Conservation (phyloP, 2,888 invertebrate genomes). For the Stenchaetothrips biformis region DNA sequence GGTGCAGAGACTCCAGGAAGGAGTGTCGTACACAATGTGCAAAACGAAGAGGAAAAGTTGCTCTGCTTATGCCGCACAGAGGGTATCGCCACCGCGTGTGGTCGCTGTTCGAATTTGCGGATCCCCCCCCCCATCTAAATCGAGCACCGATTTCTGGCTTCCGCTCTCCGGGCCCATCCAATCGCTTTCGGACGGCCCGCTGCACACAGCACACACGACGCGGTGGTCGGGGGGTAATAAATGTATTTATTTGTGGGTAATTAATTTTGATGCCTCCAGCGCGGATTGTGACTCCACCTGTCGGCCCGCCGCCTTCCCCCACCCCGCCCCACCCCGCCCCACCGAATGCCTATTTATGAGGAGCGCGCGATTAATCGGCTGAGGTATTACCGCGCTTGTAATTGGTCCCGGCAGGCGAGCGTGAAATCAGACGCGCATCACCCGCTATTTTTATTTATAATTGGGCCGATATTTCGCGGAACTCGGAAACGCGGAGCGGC, state of each 20-base stretch:
- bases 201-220: too few species aligned
- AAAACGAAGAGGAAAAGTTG: neutral
- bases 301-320: neutral
- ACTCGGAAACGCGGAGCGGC: neutral
- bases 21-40: neutral
- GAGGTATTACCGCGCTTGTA: neutral
- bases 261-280: neutral
- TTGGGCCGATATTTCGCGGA: constrained; percentile 20
- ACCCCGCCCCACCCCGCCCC: neutral
- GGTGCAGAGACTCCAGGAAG: too few species aligned
- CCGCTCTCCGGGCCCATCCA: too few species aligned
- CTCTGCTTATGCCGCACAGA: too few species aligned
- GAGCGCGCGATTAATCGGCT: neutral
- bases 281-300: neutral
- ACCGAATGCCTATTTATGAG: constrained; percentile 8
- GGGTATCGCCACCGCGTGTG: too few species aligned
- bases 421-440: neutral
- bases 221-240: too few species aligned
- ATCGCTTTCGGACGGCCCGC: too few species aligned
- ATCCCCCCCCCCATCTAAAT: too few species aligned
- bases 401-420: constrained; percentile 10
- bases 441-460: constrained; percentile 8
- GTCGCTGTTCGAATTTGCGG: too few species aligned
- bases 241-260: too few species aligned
- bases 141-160: too few species aligned